Evolutionary conservation across 2,113 vertebrate species (phyloP), one percentile per base, ranked within the genome.

Genomic region (Fregetta grallaria): DNA sequence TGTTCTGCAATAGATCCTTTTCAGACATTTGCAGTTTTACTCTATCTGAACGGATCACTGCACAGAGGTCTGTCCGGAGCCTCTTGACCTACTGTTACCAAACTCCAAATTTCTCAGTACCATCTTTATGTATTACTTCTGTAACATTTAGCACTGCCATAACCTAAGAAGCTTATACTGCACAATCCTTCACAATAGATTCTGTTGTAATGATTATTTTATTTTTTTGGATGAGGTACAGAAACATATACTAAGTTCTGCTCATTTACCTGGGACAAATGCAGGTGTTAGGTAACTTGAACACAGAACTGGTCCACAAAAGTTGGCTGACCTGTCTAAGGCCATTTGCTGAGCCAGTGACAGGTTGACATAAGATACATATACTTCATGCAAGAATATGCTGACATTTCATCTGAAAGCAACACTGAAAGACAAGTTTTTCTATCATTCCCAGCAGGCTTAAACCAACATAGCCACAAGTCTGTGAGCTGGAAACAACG

Each of bases 201-300:
- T 70, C 20, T 47, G 13, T 15, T 42, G 34, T 3, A 47, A 58
- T 18, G 3, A 47, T 32, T 10, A 6, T 63, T 82, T 61, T 11
- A 3, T 4, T n/a, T 42, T 66, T 59, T 73, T 27, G 5, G 8
- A 55, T 34, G 12, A 61, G 18, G 71, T 52, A 59, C 49, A n/a
- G 44, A 89, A 75, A 40, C 18, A 19, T 16, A 34, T 15, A 55
- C 10, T 53, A 65, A 52, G 49, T 32, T 87, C 50, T 75, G 25
- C 29, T 62, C 26, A 19, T 71, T 42, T 32, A n/a, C 34, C 42
- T 58, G 44, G 34, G n/a, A 58, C 44, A 70, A 53, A 55, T 21
- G 19, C 36, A 71, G 29, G 26, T 0, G 0, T 19, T 32, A n/a
- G 1, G 3, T 29, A 56, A 61, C 13, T 40, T 17, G 10, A 88